phyloP scores from a whole-genome alignment of 2,113 vertebrate genomes.

The Copsychus sechellarum region DNA sequence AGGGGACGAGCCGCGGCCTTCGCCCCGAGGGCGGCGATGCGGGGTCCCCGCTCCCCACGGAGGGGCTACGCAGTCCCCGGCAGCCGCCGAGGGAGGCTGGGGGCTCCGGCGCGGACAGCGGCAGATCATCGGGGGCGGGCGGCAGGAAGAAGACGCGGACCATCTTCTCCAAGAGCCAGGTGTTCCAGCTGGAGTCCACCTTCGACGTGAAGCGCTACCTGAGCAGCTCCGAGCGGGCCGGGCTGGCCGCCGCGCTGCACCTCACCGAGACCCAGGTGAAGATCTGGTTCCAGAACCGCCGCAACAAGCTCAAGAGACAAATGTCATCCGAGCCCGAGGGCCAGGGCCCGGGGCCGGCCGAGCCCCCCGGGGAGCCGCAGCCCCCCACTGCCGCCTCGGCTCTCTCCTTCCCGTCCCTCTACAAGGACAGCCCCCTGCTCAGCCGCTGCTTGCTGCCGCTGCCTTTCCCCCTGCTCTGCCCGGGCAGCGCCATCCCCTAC shows the following conservation, averaged over 20 bases:
- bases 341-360: conserved; percentile 26
- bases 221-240: conserved; percentile 87
- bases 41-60: neutral
- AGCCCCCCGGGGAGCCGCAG: conserved; percentile 4
- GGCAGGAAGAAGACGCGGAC: conserved; percentile 88
- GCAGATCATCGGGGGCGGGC: neutral
- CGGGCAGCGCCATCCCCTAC: conserved; percentile 80
- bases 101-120: neutral
- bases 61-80: neutral
- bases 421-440: conserved; percentile 81
- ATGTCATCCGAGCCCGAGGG: conserved; percentile 82
- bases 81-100: neutral
- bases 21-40: neutral
- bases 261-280: conserved; percentile 98
- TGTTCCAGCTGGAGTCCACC: conserved; percentile 87
- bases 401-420: conserved; percentile 77
- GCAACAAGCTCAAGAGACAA: conserved; percentile 78
- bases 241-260: conserved; percentile 89
- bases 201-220: conserved; percentile 88
- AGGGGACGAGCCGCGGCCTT: neutral
- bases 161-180: conserved; percentile 88
- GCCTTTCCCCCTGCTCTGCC: conserved; percentile 82
- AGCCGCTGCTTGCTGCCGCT: conserved; percentile 82
- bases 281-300: conserved; percentile 88
- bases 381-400: neutral